A percentile compares a stretch with the other conserved stretches of the same genome.
These are phyloP conservation scores for Manis javanica DNA, from an alignment of 2,797 vertebrate species.

Conservation along the genomic window DNA sequence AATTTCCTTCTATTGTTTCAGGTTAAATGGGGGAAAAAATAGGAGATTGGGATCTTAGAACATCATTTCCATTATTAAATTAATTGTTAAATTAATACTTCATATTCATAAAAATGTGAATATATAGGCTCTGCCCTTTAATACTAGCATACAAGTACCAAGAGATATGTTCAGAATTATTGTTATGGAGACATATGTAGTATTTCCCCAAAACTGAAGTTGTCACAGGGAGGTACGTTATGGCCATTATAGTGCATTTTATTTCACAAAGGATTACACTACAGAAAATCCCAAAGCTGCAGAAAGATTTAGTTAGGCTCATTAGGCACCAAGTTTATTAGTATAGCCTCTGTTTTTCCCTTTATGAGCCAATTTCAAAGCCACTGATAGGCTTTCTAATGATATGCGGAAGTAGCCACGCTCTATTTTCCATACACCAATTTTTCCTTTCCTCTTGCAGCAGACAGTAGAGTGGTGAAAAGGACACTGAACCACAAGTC, in stretches of 20 bases:
- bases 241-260: background rate
- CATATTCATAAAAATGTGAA: constrained; percentile 57
- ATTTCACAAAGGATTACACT: constrained; percentile 52
- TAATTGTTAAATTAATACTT: constrained; percentile 84
- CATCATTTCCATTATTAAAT: constrained; percentile 83
- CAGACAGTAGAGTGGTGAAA: background rate
- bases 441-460: constrained; percentile 15
- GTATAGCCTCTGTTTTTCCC: constrained; percentile 3
- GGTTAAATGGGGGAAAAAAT: constrained; percentile 81
- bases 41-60: constrained; percentile 80
- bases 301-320: constrained; percentile 37
- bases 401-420: background rate
- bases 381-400: background rate
- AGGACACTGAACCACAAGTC: background rate
- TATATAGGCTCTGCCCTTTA: background rate
- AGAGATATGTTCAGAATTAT: background rate
- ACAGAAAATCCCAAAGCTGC: constrained; percentile 9
- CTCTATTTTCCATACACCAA: background rate
- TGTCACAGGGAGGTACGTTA: background rate
- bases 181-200: background rate
- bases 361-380: constrained; percentile 53
- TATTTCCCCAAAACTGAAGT: constrained; percentile 36
- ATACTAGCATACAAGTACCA: background rate
- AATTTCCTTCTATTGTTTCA: constrained; percentile 84
- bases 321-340: constrained; percentile 52